These are phyloP conservation scores for Brachyhypopomus gauderio DNA, from an alignment of 2,113 vertebrate species.

Conservation along the genomic window DNA sequence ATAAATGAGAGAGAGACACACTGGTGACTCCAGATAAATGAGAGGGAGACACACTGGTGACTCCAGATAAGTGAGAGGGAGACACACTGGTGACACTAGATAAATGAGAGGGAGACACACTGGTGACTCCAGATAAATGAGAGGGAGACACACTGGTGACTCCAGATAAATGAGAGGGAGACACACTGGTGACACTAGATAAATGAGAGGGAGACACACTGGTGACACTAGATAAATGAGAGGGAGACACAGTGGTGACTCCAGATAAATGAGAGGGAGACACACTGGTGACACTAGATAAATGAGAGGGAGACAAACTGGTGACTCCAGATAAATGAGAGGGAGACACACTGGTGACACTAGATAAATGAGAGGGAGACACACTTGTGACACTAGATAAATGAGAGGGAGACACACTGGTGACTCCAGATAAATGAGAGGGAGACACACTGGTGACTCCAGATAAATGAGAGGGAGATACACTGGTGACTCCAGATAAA, in stretches of 20 bases:
- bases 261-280: conserved; percentile 55
- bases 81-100: conserved; percentile 36
- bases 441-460: conserved; percentile 25
- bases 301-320: conserved; percentile 49
- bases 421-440: conserved; percentile 56
- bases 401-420: conserved; percentile 46
- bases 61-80: conserved; percentile 57
- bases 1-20: conserved; percentile 53
- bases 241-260: conserved; percentile 26
- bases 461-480: conserved; percentile 54
- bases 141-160: conserved; percentile 29
- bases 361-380: conserved; percentile 54
- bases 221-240: conserved; percentile 55
- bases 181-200: conserved; percentile 38
- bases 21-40: conserved; percentile 54
- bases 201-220: conserved; percentile 52
- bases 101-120: conserved; percentile 52
- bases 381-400: conserved; percentile 48
- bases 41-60: conserved; percentile 34
- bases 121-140: conserved; percentile 54
- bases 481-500: conserved; percentile 51
- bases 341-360: conserved; percentile 25
- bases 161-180: conserved; percentile 56
- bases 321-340: conserved; percentile 56
- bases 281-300: conserved; percentile 43